Conservation (phyloP, 1,140 invertebrate genomes). For the Calliopsis andreniformis region DNA sequence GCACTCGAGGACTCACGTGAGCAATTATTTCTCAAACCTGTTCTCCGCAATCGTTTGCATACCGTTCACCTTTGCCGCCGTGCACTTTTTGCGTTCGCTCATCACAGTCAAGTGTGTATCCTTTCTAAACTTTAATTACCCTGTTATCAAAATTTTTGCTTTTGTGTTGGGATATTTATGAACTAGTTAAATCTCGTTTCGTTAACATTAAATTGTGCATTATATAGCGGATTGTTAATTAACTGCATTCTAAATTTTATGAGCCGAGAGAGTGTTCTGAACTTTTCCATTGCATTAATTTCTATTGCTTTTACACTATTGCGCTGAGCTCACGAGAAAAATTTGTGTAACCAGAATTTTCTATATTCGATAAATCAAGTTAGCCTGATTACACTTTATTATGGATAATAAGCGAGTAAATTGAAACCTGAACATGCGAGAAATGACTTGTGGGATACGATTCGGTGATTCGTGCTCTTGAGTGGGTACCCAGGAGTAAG, state of each 20-base stretch:
- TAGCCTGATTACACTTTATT: slow-evolving; percentile 12
- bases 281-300: too few relatives aligned
- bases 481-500: not conserved
- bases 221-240: too few relatives aligned
- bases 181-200: too few relatives aligned
- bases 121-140: too few relatives aligned
- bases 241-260: too few relatives aligned
- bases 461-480: not conserved
- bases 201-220: too few relatives aligned
- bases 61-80: not conserved
- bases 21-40: slow-evolving; percentile 19
- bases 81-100: not conserved
- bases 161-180: too few relatives aligned
- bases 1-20: slow-evolving; percentile 1
- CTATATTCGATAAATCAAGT: not conserved
- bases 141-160: too few relatives aligned
- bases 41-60: not conserved
- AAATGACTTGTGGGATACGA: not conserved
- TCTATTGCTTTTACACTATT: too few relatives aligned
- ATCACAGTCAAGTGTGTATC: not conserved
- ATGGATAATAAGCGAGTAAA: not conserved
- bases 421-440: not conserved
- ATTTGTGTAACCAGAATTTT: not conserved
- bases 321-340: too few relatives aligned
- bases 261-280: too few relatives aligned